Conservation (phyloP, 2,797 vertebrate genomes). For the Euphonia xanthogaster region DNA sequence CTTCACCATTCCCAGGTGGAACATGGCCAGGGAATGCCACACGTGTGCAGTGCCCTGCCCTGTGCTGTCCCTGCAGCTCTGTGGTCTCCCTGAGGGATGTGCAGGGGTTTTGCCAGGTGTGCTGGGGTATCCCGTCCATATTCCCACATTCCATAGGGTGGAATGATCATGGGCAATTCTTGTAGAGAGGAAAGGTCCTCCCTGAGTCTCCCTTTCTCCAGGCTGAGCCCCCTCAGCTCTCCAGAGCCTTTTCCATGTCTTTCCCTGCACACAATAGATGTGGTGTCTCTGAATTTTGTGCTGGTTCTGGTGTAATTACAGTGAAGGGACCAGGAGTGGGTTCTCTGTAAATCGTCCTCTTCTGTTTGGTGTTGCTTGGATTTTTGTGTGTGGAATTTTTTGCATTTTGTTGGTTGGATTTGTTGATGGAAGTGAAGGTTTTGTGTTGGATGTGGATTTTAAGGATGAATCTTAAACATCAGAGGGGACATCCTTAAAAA, state of each 20-base stretch:
- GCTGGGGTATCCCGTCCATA: not conserved
- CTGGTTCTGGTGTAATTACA: not conserved
- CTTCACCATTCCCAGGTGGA: not conserved
- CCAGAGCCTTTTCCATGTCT: not conserved
- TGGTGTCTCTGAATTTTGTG: not conserved
- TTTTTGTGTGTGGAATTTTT: no score
- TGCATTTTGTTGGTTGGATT: not conserved
- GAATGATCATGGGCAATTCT: fast-evolving
- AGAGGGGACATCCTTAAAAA: not conserved
- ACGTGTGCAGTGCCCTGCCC: fast-evolving
- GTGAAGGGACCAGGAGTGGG: not conserved
- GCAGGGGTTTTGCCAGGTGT: no score
- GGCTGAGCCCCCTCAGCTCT: not conserved
- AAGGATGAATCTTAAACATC: not conserved
- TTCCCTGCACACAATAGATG: not conserved
- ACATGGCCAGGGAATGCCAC: not conserved
- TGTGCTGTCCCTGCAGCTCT: fast-evolving
- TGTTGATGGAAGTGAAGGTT: not conserved
- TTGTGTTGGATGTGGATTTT: not conserved
- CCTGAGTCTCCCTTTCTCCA: not conserved
- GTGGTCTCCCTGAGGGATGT: not conserved
- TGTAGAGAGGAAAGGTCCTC: not conserved
- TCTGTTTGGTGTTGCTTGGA: fast-evolving
- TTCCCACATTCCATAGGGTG: not conserved
- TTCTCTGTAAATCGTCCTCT: fast-evolving